phyloP scores from a whole-genome alignment of 2,888 invertebrate genomes.

The Sinopyrophorus schimmeli region DNA sequence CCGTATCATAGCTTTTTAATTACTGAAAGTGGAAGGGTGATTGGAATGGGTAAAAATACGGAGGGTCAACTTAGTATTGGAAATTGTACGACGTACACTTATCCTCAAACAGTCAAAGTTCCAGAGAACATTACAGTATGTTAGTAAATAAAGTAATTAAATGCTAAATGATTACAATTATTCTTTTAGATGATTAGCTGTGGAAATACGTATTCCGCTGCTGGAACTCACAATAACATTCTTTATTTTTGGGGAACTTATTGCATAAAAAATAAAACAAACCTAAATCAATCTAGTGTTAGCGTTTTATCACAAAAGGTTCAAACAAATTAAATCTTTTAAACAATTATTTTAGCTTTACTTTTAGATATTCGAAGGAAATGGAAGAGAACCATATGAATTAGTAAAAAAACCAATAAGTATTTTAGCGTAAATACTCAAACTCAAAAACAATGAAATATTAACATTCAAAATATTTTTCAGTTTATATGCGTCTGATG shows the following conservation, averaged over 20 bases:
- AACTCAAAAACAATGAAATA: conserved; percentile 14
- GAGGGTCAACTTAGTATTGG: conserved; percentile 65
- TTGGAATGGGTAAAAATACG: conserved; percentile 67
- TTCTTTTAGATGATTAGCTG: conserved; percentile 62
- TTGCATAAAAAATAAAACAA: conserved; percentile 48
- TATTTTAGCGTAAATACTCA: conserved; percentile 57
- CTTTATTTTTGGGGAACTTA: conserved; percentile 71
- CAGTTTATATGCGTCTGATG: conserved; percentile 61
- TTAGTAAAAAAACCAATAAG: conserved; percentile 57
- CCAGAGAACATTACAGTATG: conserved; percentile 42
- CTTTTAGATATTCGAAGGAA: too few species aligned
- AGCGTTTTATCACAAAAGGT: too few species aligned
- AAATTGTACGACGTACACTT: conserved; percentile 24
- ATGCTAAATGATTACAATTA: background rate
- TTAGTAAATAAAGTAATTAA: background rate
- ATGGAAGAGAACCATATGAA: conserved; percentile 6
- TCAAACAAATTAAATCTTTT: too few species aligned
- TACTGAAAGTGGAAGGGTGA: conserved; percentile 65
- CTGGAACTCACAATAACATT: conserved; percentile 66
- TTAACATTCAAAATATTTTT: conserved; percentile 15
- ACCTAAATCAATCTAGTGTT: background rate
- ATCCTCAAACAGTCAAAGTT: conserved; percentile 29
- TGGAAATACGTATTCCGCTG: conserved; percentile 68
- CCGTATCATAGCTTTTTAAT: conserved; percentile 64
- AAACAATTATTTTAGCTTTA: too few species aligned